Percentiles rank a stretch among this genome's conserved stretches.
These are phyloP conservation scores for Caretta caretta DNA, from an alignment of 2,113 vertebrate genomes.

Conservation along the genomic window DNA sequence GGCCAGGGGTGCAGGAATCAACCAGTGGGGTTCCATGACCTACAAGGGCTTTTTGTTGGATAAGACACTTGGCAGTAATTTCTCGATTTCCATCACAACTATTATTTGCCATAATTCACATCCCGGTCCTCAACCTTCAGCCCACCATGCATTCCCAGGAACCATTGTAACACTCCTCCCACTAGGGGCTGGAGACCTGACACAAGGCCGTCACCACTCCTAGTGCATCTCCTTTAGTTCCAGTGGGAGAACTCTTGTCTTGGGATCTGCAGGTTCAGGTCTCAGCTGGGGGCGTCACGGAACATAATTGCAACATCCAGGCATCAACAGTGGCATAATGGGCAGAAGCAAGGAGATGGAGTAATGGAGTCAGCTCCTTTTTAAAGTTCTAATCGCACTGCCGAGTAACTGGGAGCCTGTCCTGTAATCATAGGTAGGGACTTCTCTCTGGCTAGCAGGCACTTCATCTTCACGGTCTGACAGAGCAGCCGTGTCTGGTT, in stretches of 20 bases:
- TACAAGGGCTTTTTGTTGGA: not conserved
- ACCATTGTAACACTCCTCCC: rapidly evolving
- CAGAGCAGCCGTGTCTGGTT: rapidly evolving
- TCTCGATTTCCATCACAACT: rapidly evolving
- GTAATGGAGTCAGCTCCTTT: not conserved
- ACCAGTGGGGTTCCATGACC: not conserved
- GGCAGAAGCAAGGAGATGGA: rapidly evolving
- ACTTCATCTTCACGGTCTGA: not conserved
- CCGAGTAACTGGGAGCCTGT: not conserved
- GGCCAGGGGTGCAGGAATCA: too few relatives aligned
- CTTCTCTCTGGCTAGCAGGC: not conserved
- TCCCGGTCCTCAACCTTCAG: not conserved
- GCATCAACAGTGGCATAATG: not conserved
- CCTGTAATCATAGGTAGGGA: rapidly evolving
- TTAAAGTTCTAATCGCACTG: rapidly evolving
- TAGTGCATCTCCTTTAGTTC: not conserved
- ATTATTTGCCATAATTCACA: not conserved
- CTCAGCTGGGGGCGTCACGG: rapidly evolving
- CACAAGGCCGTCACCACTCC: not conserved
- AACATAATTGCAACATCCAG: not conserved
- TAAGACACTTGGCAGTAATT: not conserved
- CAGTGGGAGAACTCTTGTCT: not conserved
- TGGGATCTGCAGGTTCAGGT: not conserved
- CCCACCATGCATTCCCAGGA: rapidly evolving
- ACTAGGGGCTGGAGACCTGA: not conserved